Evolutionary conservation across 2,113 vertebrate genomes (phyloP).

Genomic region (Connochaetes taurinus): DNA sequence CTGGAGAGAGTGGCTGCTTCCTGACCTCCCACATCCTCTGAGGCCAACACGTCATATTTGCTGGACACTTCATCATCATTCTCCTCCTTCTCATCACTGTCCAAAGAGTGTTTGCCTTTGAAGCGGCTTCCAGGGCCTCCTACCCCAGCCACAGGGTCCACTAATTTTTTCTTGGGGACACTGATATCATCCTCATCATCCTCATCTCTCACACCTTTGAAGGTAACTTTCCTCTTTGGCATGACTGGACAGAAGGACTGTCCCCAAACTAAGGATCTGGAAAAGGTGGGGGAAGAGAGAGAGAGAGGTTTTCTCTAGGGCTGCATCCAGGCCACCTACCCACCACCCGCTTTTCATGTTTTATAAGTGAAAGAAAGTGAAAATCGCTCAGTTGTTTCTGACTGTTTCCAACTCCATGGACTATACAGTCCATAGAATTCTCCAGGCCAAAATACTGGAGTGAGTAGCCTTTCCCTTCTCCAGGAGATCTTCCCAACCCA

Average conservation of each 20-base stretch:
- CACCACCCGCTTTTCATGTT: not conserved
- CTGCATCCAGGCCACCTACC: constrained; percentile 47
- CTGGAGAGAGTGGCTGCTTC: constrained; percentile 89
- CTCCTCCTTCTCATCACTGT: constrained; percentile 93
- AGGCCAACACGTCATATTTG: constrained; percentile 90
- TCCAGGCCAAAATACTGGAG: not conserved
- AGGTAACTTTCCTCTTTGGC: constrained; percentile 91
- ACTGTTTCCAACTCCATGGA: not conserved
- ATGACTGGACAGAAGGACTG: constrained; percentile 60
- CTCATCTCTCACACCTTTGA: constrained; percentile 82
- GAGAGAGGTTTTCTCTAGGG: not conserved
- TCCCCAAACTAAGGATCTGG: not conserved
- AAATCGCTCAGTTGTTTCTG: not conserved
- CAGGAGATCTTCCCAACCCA: not conserved
- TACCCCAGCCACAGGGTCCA: constrained; percentile 71
- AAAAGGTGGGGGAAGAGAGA: not conserved
- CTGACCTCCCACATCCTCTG: constrained; percentile 91
- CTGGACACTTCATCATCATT: constrained; percentile 71
- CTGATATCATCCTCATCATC: constrained; percentile 80
- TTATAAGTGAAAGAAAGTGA: not conserved
- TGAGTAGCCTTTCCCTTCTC: not conserved
- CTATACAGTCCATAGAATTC: not conserved
- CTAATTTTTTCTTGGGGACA: constrained; percentile 84
- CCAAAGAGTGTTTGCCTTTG: constrained; percentile 92
- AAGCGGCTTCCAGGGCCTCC: constrained; percentile 89